These are phyloP conservation scores for Hirtodrosophila cameraria DNA, from an alignment of 2,888 invertebrate species.

Conservation along the genomic window DNA sequence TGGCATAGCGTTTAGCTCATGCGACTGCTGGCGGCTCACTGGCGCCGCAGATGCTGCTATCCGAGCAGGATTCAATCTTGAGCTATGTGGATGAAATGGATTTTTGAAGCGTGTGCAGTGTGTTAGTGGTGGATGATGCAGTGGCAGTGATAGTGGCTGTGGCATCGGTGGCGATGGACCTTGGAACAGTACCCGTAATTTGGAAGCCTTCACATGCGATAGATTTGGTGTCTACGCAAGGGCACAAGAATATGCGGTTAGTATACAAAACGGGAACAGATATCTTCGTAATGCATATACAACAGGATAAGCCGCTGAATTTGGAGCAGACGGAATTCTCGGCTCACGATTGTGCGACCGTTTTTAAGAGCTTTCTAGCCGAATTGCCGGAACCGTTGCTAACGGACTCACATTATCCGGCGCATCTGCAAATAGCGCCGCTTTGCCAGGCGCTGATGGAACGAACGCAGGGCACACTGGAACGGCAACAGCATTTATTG, in stretches of 20 bases:
- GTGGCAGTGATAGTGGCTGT: constrained; percentile 35
- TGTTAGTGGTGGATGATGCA: constrained; percentile 49
- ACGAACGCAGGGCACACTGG: too few relatives aligned
- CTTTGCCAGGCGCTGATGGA: too few relatives aligned
- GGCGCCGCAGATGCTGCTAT: constrained; percentile 74
- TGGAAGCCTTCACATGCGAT: constrained; percentile 77
- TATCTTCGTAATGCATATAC: too few relatives aligned
- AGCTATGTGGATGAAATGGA: constrained; percentile 83
- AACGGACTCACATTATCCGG: too few relatives aligned
- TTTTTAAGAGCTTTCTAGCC: too few relatives aligned
- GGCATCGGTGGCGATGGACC: constrained; percentile 75
- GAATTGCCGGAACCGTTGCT: too few relatives aligned
- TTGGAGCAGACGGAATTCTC: too few relatives aligned
- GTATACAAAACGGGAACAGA: constrained; percentile 27
- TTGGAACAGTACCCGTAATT: constrained; percentile 83
- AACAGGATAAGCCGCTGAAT: too few relatives aligned
- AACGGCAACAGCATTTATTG: too few relatives aligned
- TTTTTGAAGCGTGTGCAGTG: constrained; percentile 76
- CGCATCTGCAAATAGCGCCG: too few relatives aligned
- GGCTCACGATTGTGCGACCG: too few relatives aligned
- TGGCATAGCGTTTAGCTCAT: constrained; percentile 52
- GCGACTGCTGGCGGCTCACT: constrained; percentile 79
- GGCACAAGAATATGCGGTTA: constrained; percentile 64
- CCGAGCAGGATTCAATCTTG: constrained; percentile 62
- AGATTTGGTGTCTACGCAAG: constrained; percentile 81